Conservation (phyloP, 2,113 vertebrate species). For the Bostrychus sinensis region DNA sequence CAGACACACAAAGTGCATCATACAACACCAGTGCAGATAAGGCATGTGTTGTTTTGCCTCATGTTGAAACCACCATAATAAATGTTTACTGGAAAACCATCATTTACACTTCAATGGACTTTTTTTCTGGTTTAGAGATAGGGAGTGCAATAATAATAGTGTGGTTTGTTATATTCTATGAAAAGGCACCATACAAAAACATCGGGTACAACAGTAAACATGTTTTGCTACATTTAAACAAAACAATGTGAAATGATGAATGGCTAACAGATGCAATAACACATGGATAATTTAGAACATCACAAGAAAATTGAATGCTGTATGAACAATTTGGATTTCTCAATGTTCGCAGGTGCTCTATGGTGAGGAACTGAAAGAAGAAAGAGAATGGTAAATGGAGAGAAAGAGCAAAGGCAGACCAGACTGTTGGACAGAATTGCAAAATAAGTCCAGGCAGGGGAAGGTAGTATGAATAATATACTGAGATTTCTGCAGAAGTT, state of each 20-base stretch:
- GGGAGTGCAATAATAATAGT: no score
- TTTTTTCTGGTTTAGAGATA: no score
- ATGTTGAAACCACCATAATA: constrained; percentile 8
- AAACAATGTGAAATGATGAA: constrained; percentile 39
- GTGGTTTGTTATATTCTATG: constrained; percentile 5
- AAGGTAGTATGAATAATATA: constrained; percentile 14
- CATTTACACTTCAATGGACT: not conserved
- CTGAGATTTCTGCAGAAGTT: not conserved
- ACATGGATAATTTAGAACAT: constrained; percentile 31
- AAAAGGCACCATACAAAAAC: constrained; percentile 25
- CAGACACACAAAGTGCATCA: not conserved
- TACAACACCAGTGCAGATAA: constrained; percentile 46
- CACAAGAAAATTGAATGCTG: constrained; percentile 23
- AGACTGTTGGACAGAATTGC: constrained; percentile 38
- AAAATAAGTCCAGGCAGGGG: constrained; percentile 37
- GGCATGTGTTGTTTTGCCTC: constrained; percentile 1
- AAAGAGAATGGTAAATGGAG: constrained; percentile 64
- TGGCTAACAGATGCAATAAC: not conserved
- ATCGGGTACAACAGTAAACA: no score
- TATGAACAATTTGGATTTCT: constrained; percentile 37
- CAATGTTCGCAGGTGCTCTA: constrained; percentile 35
- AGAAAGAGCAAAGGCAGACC: constrained; percentile 27
- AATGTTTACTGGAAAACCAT: constrained; percentile 20
- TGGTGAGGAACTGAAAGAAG: constrained; percentile 47
- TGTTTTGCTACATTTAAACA: constrained; percentile 9